Conservation (phyloP, 2,113 vertebrate genomes). For the Genyomyrus donnyi region DNA sequence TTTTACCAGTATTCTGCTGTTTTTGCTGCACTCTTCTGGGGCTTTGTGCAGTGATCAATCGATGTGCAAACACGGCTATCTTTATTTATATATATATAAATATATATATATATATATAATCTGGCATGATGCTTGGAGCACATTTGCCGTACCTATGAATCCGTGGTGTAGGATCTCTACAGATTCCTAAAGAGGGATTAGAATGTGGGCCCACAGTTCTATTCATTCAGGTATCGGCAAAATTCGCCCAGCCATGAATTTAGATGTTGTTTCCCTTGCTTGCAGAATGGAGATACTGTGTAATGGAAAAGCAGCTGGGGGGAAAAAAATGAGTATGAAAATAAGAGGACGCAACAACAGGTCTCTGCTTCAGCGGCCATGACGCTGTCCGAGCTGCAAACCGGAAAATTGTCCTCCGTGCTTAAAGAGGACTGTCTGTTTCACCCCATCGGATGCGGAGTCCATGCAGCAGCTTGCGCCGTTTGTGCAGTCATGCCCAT, state of each 20-base stretch:
- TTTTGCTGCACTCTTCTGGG: neutral
- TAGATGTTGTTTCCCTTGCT: constrained; percentile 11
- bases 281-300: constrained; percentile 6
- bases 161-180: neutral
- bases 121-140: neutral
- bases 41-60: neutral
- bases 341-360: neutral
- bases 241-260: constrained; percentile 1
- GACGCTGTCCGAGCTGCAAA: neutral
- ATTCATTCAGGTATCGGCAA: constrained; percentile 7
- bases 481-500: neutral
- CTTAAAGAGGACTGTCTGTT: neutral
- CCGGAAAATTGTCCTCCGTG: neutral
- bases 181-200: constrained; percentile 13
- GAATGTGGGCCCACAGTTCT: neutral
- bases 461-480: neutral
- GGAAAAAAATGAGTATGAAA: neutral
- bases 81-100: neutral
- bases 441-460: neutral
- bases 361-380: neutral
- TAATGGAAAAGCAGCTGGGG: neutral
- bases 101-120: neutral
- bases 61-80: neutral
- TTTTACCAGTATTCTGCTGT: neutral
- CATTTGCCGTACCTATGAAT: constrained; percentile 14